Evolutionary conservation across 2,888 invertebrate species (phyloP).

Genomic region (Scaeva pyrastri): DNA sequence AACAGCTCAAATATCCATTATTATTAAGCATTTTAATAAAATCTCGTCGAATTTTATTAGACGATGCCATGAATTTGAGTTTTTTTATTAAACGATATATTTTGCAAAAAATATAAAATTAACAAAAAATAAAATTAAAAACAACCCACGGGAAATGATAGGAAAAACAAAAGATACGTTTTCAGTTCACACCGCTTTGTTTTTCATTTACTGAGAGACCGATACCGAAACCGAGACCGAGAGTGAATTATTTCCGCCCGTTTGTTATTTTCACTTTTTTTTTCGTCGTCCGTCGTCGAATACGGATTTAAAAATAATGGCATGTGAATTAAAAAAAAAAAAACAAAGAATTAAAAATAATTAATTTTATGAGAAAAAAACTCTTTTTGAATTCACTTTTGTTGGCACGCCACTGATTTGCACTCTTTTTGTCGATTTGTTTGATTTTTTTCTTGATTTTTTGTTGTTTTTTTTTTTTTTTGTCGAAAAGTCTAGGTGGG

Average conservation of each 20-base stretch:
- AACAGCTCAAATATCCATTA: slow-evolving; percentile 76
- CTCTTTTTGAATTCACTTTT: slow-evolving; percentile 24
- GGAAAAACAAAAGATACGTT: slow-evolving; percentile 3
- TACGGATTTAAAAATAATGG: slow-evolving; percentile 9
- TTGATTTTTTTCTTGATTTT: neutral
- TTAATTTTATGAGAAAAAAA: slow-evolving; percentile 19
- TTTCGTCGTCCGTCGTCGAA: neutral
- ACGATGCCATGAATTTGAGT: slow-evolving; percentile 75
- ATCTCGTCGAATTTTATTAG: slow-evolving; percentile 77
- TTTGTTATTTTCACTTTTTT: slow-evolving; percentile 22
- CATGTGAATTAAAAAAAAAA: neutral
- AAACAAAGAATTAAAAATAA: neutral
- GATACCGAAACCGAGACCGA: too few relatives aligned
- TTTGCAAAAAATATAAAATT: slow-evolving; percentile 13
- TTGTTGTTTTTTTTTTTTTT: neutral
- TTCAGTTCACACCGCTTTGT: neutral
- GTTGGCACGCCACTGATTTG: slow-evolving; percentile 37
- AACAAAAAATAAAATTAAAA: neutral
- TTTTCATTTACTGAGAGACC: slow-evolving; percentile 2
- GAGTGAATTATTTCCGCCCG: slow-evolving; percentile 5
- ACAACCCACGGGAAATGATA: neutral
- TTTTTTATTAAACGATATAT: slow-evolving; percentile 21
- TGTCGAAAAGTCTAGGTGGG: too few relatives aligned
- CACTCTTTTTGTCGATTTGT: neutral
- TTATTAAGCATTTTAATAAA: slow-evolving; percentile 77